phyloP scores from a whole-genome alignment of 2,113 vertebrate species.

The Platycercus adscitus region DNA sequence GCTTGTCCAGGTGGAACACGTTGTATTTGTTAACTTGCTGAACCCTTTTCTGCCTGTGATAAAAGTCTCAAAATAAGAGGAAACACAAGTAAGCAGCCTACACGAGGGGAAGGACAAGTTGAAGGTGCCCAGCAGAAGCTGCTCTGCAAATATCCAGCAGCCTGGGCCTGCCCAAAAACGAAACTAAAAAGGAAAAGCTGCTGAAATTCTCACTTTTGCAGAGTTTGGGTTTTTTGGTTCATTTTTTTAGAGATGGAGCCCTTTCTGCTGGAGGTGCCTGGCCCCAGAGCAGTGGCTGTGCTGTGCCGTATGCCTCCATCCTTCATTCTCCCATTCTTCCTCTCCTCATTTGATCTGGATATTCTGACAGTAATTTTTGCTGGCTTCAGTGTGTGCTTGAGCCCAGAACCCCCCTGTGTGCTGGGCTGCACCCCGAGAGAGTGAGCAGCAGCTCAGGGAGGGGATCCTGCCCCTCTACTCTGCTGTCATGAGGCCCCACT shows the following conservation, averaged over 20 bases:
- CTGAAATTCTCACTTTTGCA: rapidly evolving
- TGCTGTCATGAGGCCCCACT: background rate
- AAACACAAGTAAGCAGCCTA: background rate
- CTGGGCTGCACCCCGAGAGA: background rate
- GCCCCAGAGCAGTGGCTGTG: rapidly evolving
- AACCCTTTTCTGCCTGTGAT: conserved; percentile 12
- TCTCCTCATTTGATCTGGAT: background rate
- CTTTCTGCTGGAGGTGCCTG: background rate
- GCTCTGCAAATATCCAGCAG: conserved; percentile 11
- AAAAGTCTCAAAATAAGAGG: conserved; percentile 13
- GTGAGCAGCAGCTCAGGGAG: background rate
- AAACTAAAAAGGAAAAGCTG: background rate
- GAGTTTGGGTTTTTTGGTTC: background rate
- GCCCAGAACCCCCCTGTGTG: background rate
- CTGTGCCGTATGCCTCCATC: background rate
- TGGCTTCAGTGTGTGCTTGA: background rate
- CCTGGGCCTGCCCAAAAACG: background rate
- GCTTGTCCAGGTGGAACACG: conserved; percentile 45
- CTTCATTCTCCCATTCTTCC: background rate
- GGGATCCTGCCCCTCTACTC: background rate
- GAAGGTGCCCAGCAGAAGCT: background rate
- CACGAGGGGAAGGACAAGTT: conserved; percentile 2
- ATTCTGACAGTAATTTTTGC: background rate
- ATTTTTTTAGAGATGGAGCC: background rate
- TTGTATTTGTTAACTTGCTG: conserved; percentile 65